These are phyloP conservation scores for Brachyhypopomus gauderio DNA, from an alignment of 2,113 vertebrate genomes.

Conservation along the genomic window DNA sequence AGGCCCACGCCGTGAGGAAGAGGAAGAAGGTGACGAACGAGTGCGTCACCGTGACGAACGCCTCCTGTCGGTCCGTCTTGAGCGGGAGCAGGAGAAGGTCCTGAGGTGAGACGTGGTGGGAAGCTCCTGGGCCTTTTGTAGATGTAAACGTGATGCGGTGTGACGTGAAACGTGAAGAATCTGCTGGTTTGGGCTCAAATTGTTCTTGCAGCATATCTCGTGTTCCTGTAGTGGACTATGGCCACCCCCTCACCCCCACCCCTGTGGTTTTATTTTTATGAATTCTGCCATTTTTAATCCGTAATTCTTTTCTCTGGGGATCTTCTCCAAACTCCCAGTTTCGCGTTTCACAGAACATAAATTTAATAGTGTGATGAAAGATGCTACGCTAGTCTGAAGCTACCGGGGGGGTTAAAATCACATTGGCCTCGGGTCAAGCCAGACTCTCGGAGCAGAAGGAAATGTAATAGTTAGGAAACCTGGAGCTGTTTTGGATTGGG, in stretches of 20 bases:
- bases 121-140: not conserved
- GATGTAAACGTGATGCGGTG: not conserved
- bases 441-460: not conserved
- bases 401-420: conserved; percentile 14
- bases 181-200: not conserved
- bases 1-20: conserved; percentile 77
- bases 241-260: not conserved
- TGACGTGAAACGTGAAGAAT: no score
- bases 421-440: conserved; percentile 22
- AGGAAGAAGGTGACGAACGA: conserved; percentile 84
- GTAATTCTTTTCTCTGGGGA: conserved; percentile 19
- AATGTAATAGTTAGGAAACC: conserved; percentile 22
- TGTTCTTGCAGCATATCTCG: not conserved
- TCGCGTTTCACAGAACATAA: conserved; percentile 18
- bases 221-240: not conserved
- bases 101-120: conserved; percentile 79
- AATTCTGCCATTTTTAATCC: not conserved
- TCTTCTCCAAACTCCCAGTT: conserved; percentile 12
- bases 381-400: not conserved
- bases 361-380: conserved; percentile 34
- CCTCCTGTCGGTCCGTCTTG: conserved; percentile 84
- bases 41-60: conserved; percentile 83
- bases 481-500: not conserved
- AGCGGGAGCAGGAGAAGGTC: conserved; percentile 92
- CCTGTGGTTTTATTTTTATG: not conserved